Evolutionary conservation across 2,113 vertebrate species (phyloP).

Genomic region (Leucopsar rothschildi): DNA sequence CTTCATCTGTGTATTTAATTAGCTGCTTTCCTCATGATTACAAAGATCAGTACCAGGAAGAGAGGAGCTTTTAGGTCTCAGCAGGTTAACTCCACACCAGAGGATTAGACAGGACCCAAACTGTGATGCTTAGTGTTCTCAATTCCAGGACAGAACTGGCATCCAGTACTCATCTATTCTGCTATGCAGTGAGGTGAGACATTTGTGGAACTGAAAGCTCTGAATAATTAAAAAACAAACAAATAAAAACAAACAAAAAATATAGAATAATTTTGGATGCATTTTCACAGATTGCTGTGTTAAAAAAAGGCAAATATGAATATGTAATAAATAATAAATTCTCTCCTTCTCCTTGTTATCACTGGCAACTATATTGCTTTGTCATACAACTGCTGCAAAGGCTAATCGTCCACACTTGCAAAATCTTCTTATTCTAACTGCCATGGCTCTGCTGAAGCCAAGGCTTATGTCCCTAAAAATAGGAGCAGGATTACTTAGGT

Average conservation of each 20-base stretch:
- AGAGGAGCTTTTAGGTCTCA: conserved; percentile 50
- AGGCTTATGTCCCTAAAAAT: conserved; percentile 78
- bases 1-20: conserved; percentile 36
- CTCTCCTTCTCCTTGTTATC: conserved; percentile 49
- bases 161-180: neutral
- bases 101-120: conserved; percentile 33
- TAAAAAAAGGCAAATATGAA: conserved; percentile 20
- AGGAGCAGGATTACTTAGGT: conserved; percentile 75
- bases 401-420: conserved; percentile 76
- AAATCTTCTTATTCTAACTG: conserved; percentile 77
- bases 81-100: conserved; percentile 34
- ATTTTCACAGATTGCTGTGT: neutral
- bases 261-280: neutral
- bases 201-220: neutral
- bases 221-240: neutral
- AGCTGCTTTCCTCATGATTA: conserved; percentile 11
- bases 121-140: conserved; percentile 13
- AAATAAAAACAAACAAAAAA: neutral
- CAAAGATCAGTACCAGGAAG: conserved; percentile 41
- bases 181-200: neutral
- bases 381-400: conserved; percentile 66
- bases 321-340: conserved; percentile 47
- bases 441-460: conserved; percentile 66
- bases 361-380: conserved; percentile 68
- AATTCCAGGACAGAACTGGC: neutral